A percentile compares a stretch with the other conserved stretches of the same genome.
phyloP scores from a whole-genome alignment of 1,140 invertebrate genomes.

The Cepaea nemoralis region DNA sequence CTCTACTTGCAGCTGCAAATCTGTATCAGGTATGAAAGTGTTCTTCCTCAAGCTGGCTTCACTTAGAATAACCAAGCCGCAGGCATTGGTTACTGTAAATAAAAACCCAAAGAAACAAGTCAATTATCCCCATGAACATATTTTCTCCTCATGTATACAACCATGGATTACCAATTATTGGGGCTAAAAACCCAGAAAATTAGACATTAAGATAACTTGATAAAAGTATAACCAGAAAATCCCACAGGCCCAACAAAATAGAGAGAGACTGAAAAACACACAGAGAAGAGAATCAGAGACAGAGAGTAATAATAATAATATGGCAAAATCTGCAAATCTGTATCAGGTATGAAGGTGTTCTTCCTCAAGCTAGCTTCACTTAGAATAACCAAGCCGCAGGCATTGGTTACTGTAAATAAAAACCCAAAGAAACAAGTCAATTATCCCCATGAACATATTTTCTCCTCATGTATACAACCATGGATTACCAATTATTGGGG shows the following conservation, averaged over 20 bases:
- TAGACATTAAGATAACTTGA: too few relatives aligned
- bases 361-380: conserved; percentile 62
- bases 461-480: too few relatives aligned
- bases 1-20: conserved; percentile 48
- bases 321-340: too few relatives aligned
- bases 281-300: too few relatives aligned
- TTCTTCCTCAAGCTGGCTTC: conserved; percentile 54
- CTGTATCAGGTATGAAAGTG: conserved; percentile 37
- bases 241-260: too few relatives aligned
- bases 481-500: too few relatives aligned
- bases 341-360: conserved; percentile 35
- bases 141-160: too few relatives aligned
- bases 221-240: too few relatives aligned
- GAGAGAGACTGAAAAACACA: too few relatives aligned
- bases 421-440: neutral
- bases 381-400: conserved; percentile 77
- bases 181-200: too few relatives aligned
- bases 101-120: neutral
- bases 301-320: too few relatives aligned
- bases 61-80: conserved; percentile 76
- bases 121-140: neutral
- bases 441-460: neutral
- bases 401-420: conserved; percentile 73
- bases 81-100: conserved; percentile 75
- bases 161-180: too few relatives aligned